Conservation (phyloP, 2,113 vertebrate genomes). For the Globicephala melas region DNA sequence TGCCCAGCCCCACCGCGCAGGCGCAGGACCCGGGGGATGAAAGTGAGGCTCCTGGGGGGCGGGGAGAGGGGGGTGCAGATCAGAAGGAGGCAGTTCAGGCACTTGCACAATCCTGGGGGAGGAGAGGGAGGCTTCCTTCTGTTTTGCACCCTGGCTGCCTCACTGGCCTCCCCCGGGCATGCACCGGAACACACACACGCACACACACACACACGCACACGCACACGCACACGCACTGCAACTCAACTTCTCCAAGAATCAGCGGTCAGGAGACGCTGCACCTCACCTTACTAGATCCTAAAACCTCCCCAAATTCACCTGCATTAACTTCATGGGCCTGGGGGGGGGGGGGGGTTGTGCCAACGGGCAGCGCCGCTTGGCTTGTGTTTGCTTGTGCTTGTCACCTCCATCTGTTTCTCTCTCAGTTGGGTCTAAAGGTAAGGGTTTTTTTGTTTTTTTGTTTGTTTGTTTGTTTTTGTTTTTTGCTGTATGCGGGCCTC, state of each 20-base stretch:
- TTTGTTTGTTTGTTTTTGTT: too few relatives aligned
- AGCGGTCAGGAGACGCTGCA: not conserved
- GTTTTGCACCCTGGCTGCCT: not conserved
- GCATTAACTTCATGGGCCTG: too few relatives aligned
- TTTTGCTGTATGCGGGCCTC: too few relatives aligned
- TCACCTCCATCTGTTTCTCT: not conserved
- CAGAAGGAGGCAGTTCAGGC: not conserved
- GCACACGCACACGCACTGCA: too few relatives aligned
- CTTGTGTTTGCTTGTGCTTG: not conserved
- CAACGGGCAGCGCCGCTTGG: accelerated
- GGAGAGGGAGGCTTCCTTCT: not conserved
- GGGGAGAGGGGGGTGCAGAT: not conserved
- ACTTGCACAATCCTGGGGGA: not conserved
- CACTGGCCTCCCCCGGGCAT: not conserved
- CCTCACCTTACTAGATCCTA: not conserved
- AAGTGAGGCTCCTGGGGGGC: not conserved
- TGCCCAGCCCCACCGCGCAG: not conserved
- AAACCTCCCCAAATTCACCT: not conserved
- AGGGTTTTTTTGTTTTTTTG: too few relatives aligned
- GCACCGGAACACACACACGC: too few relatives aligned
- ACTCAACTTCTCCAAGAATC: not conserved
- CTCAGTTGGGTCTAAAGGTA: not conserved
- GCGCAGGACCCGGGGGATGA: accelerated
- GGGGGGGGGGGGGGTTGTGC: accelerated
- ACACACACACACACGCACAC: not conserved